Evolutionary conservation across 2,888 invertebrate genomes (phyloP), one percentile per base, ranked within the genome.

Genomic region (Phalangium opilio): DNA sequence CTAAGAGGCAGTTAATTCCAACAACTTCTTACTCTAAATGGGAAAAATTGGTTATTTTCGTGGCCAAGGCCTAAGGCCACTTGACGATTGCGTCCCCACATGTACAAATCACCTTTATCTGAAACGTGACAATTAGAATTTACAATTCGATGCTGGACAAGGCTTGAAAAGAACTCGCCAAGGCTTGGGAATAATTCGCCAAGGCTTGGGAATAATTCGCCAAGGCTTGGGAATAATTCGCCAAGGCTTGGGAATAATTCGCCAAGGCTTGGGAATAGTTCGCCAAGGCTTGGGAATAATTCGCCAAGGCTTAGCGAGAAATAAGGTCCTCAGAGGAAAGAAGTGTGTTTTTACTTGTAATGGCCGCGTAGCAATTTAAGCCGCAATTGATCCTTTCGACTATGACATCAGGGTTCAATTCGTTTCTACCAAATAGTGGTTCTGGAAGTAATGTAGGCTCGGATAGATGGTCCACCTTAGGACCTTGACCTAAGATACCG

Each of bases 401-500:
- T 55, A 66, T 68, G 3, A 72, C 71, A 51, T 81, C 73, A 3
- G 79, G 76, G 59, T 81, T 80, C 57, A 87, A 85, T 55, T 83
- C 81, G 62, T 85, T 91, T 12, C 73, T 67, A 0, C 93, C 93
- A 65, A 95, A 93, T 14, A 95, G 68, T 0, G 81, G 73, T 3
- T 77, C 69, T 3, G 93, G 83, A 48, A 96, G 75, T 52, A 73
- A 68, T 40, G 78, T 73, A 0, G 95, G 93, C 50, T 67, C 69
- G 1, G 67, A 61, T 1, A 78, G 69, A 44, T 75, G 73, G 45
- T 79, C 75, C 1, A 81, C 78, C 45, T 75, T 70, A 0, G 93
- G 93, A 0, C 95, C 95, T 32, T 81, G 74, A 0, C 95, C 95
- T 32, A 96, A 70, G 46, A 91, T 72, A 32, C 96, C 96, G 64